Percentiles rank a stretch among this genome's conserved stretches.
These are phyloP conservation scores for Hemitrygon akajei DNA, from an alignment of 2,797 vertebrate species.

Conservation along the genomic window DNA sequence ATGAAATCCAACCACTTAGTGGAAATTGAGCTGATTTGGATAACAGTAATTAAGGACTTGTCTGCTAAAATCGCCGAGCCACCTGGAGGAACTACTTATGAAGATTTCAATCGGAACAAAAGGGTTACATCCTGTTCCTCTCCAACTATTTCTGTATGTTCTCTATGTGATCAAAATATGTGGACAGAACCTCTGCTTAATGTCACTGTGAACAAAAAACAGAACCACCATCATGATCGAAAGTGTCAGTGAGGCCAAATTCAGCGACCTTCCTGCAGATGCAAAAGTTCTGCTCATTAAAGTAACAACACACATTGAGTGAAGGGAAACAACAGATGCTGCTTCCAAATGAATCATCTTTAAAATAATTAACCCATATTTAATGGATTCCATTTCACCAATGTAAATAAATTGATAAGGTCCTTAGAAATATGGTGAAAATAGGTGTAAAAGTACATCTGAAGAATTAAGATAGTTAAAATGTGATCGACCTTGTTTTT, in stretches of 20 bases:
- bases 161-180: conserved; percentile 9
- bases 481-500: not conserved
- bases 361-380: conserved; percentile 15
- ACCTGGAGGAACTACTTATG: not conserved
- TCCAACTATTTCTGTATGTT: conserved; percentile 14
- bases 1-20: not conserved
- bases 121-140: conserved; percentile 20
- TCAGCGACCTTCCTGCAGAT: conserved; percentile 7
- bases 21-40: not conserved
- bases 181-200: conserved; percentile 6
- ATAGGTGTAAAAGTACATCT: not conserved
- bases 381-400: not conserved
- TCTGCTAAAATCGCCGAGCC: not conserved
- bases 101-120: conserved; percentile 13
- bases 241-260: not conserved
- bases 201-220: not conserved
- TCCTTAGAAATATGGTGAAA: not conserved
- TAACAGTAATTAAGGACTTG: not conserved
- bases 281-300: not conserved
- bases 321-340: not conserved
- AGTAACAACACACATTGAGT: not conserved
- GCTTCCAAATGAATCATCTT: not conserved
- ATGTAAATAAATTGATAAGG: not conserved
- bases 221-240: not conserved
- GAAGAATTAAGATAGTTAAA: not conserved